A percentile compares a stretch with the other conserved stretches of the same genome.
Conservation (phyloP, 1,140 invertebrate species). For the Neodiprion pinetum region DNA sequence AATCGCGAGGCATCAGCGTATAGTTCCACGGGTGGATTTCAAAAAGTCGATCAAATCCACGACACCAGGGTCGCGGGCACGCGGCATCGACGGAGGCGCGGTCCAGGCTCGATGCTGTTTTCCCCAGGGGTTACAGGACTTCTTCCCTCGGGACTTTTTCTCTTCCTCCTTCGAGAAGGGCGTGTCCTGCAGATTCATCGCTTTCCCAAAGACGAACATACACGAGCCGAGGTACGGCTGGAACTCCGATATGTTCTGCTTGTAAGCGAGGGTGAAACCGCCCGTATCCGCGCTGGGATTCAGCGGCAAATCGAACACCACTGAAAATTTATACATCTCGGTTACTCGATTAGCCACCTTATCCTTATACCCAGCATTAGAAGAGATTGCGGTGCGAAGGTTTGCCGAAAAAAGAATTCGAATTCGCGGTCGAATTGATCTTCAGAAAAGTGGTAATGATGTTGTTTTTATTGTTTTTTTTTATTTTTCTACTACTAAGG, state of each 20-base stretch:
- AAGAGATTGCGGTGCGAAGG: too few relatives aligned
- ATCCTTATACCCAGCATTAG: too few relatives aligned
- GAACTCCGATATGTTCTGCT: conserved; percentile 62
- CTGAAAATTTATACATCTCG: conserved; percentile 51
- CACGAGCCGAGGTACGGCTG: conserved; percentile 67
- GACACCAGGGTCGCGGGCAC: conserved; percentile 33
- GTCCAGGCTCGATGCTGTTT: conserved; percentile 41
- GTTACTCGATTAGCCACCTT: too few relatives aligned
- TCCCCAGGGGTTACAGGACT: conserved; percentile 18
- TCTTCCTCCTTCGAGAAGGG: background rate
- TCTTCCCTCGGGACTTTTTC: conserved; percentile 5
- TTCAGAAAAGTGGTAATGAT: too few relatives aligned
- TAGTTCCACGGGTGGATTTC: background rate
- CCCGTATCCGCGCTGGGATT: conserved; percentile 68
- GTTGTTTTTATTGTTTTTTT: too few relatives aligned
- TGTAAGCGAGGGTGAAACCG: conserved; percentile 68
- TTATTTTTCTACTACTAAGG: too few relatives aligned
- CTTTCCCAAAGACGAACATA: conserved; percentile 65
- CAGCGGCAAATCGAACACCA: conserved; percentile 67
- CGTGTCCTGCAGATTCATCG: conserved; percentile 31
- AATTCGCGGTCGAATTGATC: too few relatives aligned
- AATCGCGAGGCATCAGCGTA: too few relatives aligned
- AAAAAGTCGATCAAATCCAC: conserved; percentile 44
- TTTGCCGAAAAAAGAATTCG: too few relatives aligned
- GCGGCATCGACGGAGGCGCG: conserved; percentile 34